phyloP scores from a whole-genome alignment of 2,113 vertebrate species.

The Trichomycterus rosablanca region DNA sequence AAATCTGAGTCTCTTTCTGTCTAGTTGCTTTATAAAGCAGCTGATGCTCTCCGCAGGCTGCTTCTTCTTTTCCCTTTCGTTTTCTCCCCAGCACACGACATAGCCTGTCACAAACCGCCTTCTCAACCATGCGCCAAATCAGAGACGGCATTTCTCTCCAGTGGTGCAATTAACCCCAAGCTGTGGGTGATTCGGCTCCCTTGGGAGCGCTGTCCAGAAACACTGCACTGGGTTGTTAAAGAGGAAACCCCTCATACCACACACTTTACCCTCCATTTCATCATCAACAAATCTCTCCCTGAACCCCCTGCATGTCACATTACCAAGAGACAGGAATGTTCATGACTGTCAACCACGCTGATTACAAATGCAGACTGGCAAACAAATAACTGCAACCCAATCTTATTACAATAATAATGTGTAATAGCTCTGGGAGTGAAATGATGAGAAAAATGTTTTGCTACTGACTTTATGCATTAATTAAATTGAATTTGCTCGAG shows the following conservation, averaged over 20 bases:
- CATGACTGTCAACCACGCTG: constrained; percentile 20
- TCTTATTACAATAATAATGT: too few species aligned
- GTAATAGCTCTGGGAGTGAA: too few species aligned
- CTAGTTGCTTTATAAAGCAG: constrained; percentile 33
- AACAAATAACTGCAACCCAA: too few species aligned
- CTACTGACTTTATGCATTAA: too few species aligned
- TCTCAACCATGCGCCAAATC: constrained; percentile 40
- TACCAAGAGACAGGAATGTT: constrained; percentile 14
- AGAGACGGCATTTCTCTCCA: constrained; percentile 41
- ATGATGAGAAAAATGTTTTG: too few species aligned
- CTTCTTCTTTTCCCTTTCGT: constrained; percentile 29
- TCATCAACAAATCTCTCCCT: constrained; percentile 13
- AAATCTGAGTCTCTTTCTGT: constrained; percentile 25
- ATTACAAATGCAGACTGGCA: background rate
- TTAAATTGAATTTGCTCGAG: too few species aligned
- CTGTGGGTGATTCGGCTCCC: constrained; percentile 29
- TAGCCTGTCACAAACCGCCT: constrained; percentile 39
- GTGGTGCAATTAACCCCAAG: constrained; percentile 42
- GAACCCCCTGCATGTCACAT: constrained; percentile 21
- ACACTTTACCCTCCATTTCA: constrained; percentile 32
- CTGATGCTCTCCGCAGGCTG: constrained; percentile 27
- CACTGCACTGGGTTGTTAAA: constrained; percentile 29
- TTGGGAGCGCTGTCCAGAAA: constrained; percentile 34
- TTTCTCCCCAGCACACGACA: constrained; percentile 7
- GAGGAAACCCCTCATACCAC: constrained; percentile 26